These are phyloP conservation scores for Cheilosia vulpina DNA, from an alignment of 2,888 invertebrate genomes.

Conservation along the genomic window DNA sequence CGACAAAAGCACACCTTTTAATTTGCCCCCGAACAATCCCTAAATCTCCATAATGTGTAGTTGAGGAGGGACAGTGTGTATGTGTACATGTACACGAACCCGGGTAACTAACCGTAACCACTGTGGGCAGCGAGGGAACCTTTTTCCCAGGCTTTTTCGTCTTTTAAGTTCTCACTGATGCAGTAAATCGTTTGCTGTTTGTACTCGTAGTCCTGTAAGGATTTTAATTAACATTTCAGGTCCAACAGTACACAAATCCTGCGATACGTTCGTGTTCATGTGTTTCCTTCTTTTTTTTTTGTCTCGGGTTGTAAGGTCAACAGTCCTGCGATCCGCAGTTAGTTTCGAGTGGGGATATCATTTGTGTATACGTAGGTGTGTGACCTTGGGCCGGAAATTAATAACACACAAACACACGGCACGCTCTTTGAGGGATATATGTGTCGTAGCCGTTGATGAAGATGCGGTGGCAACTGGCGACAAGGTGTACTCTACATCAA, in stretches of 20 bases:
- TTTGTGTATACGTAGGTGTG: conserved; percentile 11
- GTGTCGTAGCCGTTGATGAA: conserved; percentile 14
- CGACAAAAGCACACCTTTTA: conserved; percentile 62
- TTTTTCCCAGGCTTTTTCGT: conserved; percentile 17
- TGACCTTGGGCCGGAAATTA: conserved; percentile 52
- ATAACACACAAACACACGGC: conserved; percentile 40
- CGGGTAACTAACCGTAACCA: conserved; percentile 17
- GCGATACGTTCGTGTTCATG: conserved; percentile 9
- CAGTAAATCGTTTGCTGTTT: conserved; percentile 71
- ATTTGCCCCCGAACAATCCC: conserved; percentile 56
- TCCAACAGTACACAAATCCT: conserved; percentile 21
- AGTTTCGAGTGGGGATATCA: conserved; percentile 46
- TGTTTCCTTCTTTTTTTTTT: conserved; percentile 2
- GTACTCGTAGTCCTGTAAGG: conserved; percentile 50
- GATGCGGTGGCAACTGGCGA: not conserved
- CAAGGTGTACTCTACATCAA: conserved; percentile 3
- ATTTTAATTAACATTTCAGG: conserved; percentile 72
- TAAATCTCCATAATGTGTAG: conserved; percentile 68
- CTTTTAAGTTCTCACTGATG: conserved; percentile 63
- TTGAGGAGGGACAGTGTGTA: not conserved
- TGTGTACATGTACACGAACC: too few species aligned
- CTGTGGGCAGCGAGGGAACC: conserved; percentile 4
- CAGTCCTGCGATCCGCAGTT: conserved; percentile 28
- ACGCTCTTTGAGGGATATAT: not conserved
- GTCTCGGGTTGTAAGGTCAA: conserved; percentile 4